Base-by-base conservation (phyloP, 64 coral and sea anemone species). In the Trachythela sp. region DNA sequence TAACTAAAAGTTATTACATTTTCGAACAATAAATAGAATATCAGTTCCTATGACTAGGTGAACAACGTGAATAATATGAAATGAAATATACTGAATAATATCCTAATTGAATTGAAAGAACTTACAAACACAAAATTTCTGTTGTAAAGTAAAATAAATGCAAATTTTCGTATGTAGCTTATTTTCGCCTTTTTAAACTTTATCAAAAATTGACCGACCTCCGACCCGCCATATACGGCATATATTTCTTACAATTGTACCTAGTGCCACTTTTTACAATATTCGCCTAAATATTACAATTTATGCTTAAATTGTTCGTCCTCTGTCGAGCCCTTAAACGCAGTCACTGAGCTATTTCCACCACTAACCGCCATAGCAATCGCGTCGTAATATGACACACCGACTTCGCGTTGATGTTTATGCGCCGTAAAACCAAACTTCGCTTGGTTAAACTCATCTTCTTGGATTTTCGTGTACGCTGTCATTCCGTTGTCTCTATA, bases 361-460 rank as follows among this genome's bases (percentile, higher is more conserved):
- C 96, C 96, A 67, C 96, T 99, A 45, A 99, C 86, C 39, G 96
- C 96, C 93, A 99, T 93, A n/a, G 91, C 89, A 87, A 99, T 87
- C 40, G 77, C 39, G 59, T 99, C 96, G 91, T 95, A 99, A 80
- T 99, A 99, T 14, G 93, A 90, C 83, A 94, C 94, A 10, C 96
- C 96, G 64, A 99, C 96, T 43, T 99, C 96, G 40, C 96, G 89
- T 89, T 99, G 96, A 64, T 99, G 96, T 60, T 99, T 99, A 84
- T 99, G 96, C 7, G 93, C 94, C 20, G 96, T 99, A 84, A 99
- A 99, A 11, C 96, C 96, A 91, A 93, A 27, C 56, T 91, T 93
- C 31, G 93, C 89, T 37, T 95, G 96, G 30, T 84, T 88, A 93
- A 99, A 99, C 83, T 99, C 96, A 85, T 99, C 96, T 92, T 99